Conservation (phyloP, 1,140 invertebrate genomes). For the Oedothorax gibbosus region DNA sequence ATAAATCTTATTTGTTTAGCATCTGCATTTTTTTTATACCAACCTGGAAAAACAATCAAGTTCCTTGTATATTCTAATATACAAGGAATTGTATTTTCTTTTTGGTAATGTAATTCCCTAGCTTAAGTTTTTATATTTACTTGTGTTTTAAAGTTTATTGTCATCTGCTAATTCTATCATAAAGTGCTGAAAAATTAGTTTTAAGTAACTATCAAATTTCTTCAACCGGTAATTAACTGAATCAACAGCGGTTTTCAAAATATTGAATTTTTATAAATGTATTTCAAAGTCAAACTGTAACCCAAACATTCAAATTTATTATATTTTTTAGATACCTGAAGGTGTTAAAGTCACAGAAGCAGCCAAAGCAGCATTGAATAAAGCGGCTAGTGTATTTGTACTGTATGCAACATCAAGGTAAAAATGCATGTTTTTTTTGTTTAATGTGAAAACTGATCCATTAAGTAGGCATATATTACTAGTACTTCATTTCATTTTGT, state of each 20-base stretch:
- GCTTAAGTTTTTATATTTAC: background rate
- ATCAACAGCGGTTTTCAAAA: too few species aligned
- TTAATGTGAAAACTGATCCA: background rate
- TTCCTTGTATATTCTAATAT: too few species aligned
- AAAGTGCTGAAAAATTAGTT: background rate
- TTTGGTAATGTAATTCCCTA: too few species aligned
- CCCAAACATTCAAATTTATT: background rate
- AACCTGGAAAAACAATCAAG: too few species aligned
- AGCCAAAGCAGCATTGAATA: constrained; percentile 69
- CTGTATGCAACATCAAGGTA: constrained; percentile 69
- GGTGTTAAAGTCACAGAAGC: constrained; percentile 69
- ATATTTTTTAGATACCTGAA: constrained; percentile 49
- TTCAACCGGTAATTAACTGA: too few species aligned
- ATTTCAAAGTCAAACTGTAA: constrained; percentile 5
- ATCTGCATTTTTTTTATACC: too few species aligned
- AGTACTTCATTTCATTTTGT: background rate
- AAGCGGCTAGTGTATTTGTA: constrained; percentile 70
- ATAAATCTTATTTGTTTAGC: too few species aligned
- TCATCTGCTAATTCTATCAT: background rate
- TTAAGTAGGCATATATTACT: background rate
- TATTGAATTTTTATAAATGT: background rate
- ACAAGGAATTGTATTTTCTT: too few species aligned
- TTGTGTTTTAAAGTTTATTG: background rate
- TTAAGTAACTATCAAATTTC: background rate
- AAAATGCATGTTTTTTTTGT: background rate